Evolutionary conservation across 2,888 invertebrate genomes (phyloP).

Genomic region (Zaprionus lineosus): DNA sequence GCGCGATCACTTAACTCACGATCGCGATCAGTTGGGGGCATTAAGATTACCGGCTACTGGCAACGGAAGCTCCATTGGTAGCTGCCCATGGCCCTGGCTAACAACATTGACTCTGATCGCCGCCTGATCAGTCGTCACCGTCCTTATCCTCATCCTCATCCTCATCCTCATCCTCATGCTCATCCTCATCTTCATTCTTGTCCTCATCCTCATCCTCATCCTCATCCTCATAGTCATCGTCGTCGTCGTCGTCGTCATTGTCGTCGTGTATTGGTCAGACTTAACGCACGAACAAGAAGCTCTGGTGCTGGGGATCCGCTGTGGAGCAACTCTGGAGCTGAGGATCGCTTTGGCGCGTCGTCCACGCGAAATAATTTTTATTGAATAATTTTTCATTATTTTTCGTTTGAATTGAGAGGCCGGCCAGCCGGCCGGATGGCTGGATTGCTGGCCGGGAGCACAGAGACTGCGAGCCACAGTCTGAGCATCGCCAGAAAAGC

Average conservation of each 20-base stretch:
- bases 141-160: constrained; percentile 9
- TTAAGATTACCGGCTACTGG: constrained; percentile 78
- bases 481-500: too few species aligned
- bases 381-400: constrained; percentile 82
- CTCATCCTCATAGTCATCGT: constrained; percentile 16
- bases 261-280: constrained; percentile 28
- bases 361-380: constrained; percentile 80
- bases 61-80: constrained; percentile 69
- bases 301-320: neutral
- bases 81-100: constrained; percentile 31
- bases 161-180: neutral
- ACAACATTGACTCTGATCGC: constrained; percentile 32
- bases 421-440: constrained; percentile 21
- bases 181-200: neutral
- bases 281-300: constrained; percentile 59
- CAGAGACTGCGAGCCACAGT: too few species aligned
- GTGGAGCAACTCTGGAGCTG: constrained; percentile 5
- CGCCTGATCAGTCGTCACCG: constrained; percentile 50
- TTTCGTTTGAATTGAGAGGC: constrained; percentile 76
- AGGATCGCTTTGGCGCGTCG: constrained; percentile 46
- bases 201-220: constrained; percentile 10
- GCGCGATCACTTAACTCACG: constrained; percentile 83
- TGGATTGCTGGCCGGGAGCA: constrained; percentile 31
- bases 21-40: constrained; percentile 81
- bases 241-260: constrained; percentile 12